Conservation (phyloP, 2,888 invertebrate genomes). For the Drosophila nr. fundita region DNA sequence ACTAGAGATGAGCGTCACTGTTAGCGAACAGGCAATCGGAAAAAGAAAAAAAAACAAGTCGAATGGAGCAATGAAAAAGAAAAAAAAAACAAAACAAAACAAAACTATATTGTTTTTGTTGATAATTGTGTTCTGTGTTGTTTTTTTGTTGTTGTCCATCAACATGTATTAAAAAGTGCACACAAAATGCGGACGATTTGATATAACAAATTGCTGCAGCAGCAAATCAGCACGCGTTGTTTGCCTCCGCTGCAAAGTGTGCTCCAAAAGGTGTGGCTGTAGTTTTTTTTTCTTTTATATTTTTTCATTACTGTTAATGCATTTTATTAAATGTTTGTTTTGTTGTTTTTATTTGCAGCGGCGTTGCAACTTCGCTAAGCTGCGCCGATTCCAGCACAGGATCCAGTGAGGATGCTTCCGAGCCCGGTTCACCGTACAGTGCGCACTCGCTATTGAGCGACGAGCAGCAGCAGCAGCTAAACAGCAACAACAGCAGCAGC, state of each 20-base stretch:
- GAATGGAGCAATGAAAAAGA: constrained; percentile 23
- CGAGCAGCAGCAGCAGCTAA: constrained; percentile 84
- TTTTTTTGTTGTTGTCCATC: neutral
- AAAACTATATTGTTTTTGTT: constrained; percentile 50
- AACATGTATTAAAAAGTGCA: constrained; percentile 56
- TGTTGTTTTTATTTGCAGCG: constrained; percentile 86
- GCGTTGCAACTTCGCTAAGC: constrained; percentile 92
- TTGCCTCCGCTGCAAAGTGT: constrained; percentile 14
- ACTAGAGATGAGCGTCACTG: constrained; percentile 45
- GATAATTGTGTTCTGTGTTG: constrained; percentile 32
- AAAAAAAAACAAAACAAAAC: constrained; percentile 50
- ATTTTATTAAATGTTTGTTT: constrained; percentile 6
- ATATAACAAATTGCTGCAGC: constrained; percentile 18
- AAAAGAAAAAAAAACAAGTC: constrained; percentile 45
- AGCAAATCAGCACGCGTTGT: constrained; percentile 15
- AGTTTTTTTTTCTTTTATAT: neutral
- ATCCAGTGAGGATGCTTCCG: constrained; percentile 92
- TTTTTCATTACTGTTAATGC: constrained; percentile 8
- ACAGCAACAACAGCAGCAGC: constrained; percentile 47
- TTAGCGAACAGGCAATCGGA: constrained; percentile 46
- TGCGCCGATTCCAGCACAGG: constrained; percentile 89
- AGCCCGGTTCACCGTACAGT: constrained; percentile 93
- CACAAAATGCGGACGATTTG: constrained; percentile 26
- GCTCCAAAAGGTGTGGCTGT: constrained; percentile 54
- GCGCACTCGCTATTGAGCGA: constrained; percentile 85